Percentiles rank a stretch among this genome's conserved stretches.
These are phyloP conservation scores for Galaxea fascicularis DNA, from an alignment of 92 coral and sea anemone genomes.

Conservation along the genomic window DNA sequence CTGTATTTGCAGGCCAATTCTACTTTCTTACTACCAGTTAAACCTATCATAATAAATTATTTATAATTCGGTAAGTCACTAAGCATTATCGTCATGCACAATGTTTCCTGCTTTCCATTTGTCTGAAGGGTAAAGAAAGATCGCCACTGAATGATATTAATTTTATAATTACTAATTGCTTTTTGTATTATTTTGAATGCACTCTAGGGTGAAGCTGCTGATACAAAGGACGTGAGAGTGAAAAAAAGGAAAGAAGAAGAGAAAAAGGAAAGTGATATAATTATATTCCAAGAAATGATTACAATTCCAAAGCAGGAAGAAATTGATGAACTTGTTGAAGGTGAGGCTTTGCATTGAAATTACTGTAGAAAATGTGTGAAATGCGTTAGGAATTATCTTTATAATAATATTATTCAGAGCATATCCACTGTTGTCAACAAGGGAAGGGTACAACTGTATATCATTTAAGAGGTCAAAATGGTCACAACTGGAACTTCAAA, in stretches of 20 bases:
- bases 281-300: conserved; percentile 89
- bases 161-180: not conserved
- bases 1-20: no score
- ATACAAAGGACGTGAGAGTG: conserved; percentile 21
- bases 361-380: not conserved
- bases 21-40: no score
- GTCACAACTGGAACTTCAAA: no score
- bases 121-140: not conserved
- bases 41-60: no score
- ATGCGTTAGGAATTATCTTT: no score
- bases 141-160: no score
- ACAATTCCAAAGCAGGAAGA: conserved; percentile 92
- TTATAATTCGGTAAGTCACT: no score
- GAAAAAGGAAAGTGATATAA: conserved; percentile 65
- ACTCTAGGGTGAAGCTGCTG: not conserved
- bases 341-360: not conserved
- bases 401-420: no score
- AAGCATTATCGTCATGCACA: not conserved
- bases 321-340: conserved; percentile 92
- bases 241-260: conserved; percentile 29
- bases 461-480: no score
- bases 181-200: not conserved
- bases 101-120: not conserved
- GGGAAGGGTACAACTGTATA: no score
- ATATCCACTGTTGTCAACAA: no score